Percentiles rank a stretch among this genome's conserved stretches.
phyloP scores from a whole-genome alignment of 2,113 vertebrate genomes.

The Chelonoidis abingdonii region DNA sequence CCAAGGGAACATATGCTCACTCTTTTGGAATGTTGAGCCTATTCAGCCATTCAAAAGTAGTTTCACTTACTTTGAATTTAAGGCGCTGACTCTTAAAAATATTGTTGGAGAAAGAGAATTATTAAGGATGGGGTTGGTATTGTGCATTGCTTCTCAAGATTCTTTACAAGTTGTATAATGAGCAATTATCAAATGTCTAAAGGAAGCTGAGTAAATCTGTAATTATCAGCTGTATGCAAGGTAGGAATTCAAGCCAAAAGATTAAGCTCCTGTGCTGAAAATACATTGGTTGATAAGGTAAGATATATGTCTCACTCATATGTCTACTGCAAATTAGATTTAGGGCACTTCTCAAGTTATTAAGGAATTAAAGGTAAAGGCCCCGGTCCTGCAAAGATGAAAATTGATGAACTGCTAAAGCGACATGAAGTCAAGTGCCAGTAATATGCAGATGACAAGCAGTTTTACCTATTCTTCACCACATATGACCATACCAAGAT shows the following conservation, averaged over 20 bases:
- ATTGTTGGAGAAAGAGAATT: conserved; percentile 43
- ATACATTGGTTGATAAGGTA: background rate
- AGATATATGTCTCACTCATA: background rate
- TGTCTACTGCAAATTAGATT: background rate
- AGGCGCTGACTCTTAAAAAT: conserved; percentile 45
- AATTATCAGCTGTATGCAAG: conserved; percentile 11
- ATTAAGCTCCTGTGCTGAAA: conserved; percentile 7
- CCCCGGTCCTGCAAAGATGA: background rate
- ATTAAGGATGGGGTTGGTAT: background rate
- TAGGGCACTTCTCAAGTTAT: background rate
- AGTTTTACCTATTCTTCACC: background rate
- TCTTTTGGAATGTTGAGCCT: background rate
- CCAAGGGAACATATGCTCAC: background rate
- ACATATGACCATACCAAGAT: background rate
- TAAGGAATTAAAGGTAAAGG: background rate
- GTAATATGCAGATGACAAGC: background rate
- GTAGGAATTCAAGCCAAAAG: background rate
- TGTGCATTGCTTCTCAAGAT: background rate
- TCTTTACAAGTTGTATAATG: conserved; percentile 9
- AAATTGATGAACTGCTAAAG: accelerated
- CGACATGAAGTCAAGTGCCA: background rate
- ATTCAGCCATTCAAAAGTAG: background rate
- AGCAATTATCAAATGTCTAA: conserved; percentile 19
- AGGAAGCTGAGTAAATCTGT: background rate
- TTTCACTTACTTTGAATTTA: background rate